Evolutionary conservation across 2,888 invertebrate genomes (phyloP), one percentile per base, ranked within the genome.

Genomic region (Chrysodeixis includens): DNA sequence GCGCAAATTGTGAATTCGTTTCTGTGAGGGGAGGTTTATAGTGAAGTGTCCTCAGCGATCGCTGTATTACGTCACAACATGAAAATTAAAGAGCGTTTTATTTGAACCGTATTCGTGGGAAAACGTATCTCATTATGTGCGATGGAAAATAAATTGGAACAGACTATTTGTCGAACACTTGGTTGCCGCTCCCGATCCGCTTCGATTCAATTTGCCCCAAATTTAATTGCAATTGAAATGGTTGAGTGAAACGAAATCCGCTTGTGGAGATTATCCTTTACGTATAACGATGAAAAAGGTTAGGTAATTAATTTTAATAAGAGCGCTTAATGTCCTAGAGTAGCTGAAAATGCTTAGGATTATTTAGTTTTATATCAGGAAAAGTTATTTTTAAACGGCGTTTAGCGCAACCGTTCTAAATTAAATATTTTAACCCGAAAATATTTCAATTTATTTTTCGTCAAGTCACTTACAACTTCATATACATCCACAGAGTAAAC

Each of bases 141-240:
- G 86, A 88, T 86, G 86, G 84, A 88, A 26, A 90, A 92, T 93
- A 92, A 93, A 94, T 93, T 92, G 91, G 88, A 88, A 78, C 87
- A 82, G 90, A 90, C 90, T 94, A 91, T 94, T 94, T 94, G 94
- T 90, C 88, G 90, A 94, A 90, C 93, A 93, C 94, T 94, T 89
- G 88, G 90, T 86, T 86, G 86, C 84, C 88, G 88, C 78, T 83
- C 85, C 83, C 87, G 89, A 90, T 89, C 87, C 89, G 84, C 79
- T 86, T 86, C 87, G 87, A 93, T 92, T 93, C 93, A 89, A 93
- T 94, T 93, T 89, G 86, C 82, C 85, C 91, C 87, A 90, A 93
- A 92, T 93, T 94, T 93, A 93, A 94, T 93, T 93, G 93, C 91
- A 90, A 92, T 90, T 86, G 92, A 89, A 91, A 88, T 86, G 88